A percentile compares a stretch with the other conserved stretches of the same genome.
Conservation (phyloP, 2,888 invertebrate genomes). For the Melangyna quadrimaculata region DNA sequence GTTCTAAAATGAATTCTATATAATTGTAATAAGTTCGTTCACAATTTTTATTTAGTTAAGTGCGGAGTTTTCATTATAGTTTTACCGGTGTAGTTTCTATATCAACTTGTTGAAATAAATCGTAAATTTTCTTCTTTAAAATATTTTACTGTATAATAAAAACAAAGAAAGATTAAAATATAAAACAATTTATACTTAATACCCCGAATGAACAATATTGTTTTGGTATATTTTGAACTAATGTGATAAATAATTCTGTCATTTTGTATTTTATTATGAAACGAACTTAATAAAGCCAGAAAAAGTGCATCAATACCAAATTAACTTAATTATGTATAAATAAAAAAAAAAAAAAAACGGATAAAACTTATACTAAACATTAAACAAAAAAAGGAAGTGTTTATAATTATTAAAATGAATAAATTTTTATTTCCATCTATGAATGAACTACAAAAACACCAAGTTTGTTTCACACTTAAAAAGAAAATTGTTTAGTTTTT, state of each 20-base stretch:
- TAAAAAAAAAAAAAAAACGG: not conserved
- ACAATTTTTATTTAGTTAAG: constrained; percentile 27
- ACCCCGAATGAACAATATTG: too few species aligned
- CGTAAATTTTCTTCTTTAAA: not conserved
- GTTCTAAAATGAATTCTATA: constrained; percentile 31
- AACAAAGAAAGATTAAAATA: too few species aligned
- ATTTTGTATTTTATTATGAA: not conserved
- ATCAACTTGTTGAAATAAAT: not conserved
- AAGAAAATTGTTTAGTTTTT: too few species aligned
- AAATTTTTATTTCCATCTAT: too few species aligned
- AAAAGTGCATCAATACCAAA: not conserved
- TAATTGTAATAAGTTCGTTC: constrained; percentile 21
- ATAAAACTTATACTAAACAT: not conserved
- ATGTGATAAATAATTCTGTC: not conserved
- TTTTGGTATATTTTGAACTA: not conserved
- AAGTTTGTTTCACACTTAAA: too few species aligned
- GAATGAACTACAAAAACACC: too few species aligned
- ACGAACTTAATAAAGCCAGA: not conserved
- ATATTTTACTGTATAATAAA: too few species aligned
- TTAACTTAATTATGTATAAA: not conserved
- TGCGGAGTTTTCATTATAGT: constrained; percentile 21
- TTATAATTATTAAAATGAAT: too few species aligned
- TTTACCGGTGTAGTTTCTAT: not conserved
- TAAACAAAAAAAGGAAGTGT: too few species aligned
- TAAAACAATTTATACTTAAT: not conserved